These are phyloP conservation scores for Ceyx erithaca DNA, from an alignment of 2,797 vertebrate genomes.

Conservation along the genomic window DNA sequence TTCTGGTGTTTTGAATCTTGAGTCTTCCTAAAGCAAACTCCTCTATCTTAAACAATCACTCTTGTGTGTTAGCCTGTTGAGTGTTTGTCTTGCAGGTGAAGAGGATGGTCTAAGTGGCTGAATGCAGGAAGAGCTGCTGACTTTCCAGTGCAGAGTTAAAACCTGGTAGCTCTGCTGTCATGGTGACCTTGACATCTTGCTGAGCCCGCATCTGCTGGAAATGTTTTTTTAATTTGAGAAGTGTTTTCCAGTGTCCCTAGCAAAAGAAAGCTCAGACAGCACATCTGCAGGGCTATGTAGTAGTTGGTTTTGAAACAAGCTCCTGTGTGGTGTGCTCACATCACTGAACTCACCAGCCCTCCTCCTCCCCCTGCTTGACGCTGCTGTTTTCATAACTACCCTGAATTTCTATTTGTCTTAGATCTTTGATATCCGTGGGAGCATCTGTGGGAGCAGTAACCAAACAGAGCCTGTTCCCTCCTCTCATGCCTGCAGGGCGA, in stretches of 20 bases:
- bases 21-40: neutral
- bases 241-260: neutral
- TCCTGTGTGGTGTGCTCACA: neutral
- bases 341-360: neutral
- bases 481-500: slow-evolving; percentile 74
- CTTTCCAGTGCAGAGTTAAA: neutral
- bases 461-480: slow-evolving; percentile 77
- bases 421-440: slow-evolving; percentile 80
- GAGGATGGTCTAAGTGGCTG: neutral
- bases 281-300: neutral
- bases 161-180: neutral
- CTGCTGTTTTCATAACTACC: neutral
- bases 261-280: neutral
- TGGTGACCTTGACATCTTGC: neutral
- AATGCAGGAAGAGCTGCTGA: neutral
- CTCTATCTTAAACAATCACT: neutral
- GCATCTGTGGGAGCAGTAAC: slow-evolving; percentile 79
- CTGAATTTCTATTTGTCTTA: slow-evolving; percentile 61
- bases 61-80: neutral
- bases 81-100: neutral
- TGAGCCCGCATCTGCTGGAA: neutral
- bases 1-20: neutral
- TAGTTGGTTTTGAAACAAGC: neutral
- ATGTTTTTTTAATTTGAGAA: neutral
- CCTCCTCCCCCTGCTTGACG: neutral